Conservation (phyloP, 1,140 invertebrate species). For the Akabosia matsudoensis region DNA sequence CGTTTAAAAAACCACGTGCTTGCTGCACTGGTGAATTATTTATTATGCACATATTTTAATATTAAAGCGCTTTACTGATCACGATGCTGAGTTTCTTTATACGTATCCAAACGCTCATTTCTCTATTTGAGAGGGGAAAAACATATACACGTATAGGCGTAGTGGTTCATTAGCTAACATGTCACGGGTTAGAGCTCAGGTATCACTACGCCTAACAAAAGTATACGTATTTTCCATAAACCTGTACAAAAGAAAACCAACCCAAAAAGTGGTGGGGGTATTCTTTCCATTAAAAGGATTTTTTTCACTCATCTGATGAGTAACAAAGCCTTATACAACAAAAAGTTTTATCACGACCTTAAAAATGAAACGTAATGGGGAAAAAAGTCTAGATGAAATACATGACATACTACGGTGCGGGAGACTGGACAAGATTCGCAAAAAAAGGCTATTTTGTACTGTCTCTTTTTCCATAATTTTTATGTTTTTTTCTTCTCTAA, state of each 20-base stretch:
- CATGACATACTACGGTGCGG: conserved; percentile 3
- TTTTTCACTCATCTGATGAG: no score
- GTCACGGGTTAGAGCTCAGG: not conserved
- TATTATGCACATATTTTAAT: conserved; percentile 24
- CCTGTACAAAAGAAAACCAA: not conserved
- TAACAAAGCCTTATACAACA: not conserved
- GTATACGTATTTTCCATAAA: no score
- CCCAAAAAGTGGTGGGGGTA: no score
- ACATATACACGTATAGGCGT: not conserved
- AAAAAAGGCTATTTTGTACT: not conserved
- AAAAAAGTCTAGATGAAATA: conserved; percentile 17
- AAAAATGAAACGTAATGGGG: conserved; percentile 9
- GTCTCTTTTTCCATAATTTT: not conserved
- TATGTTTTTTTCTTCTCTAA: not conserved
- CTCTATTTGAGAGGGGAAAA: no score
- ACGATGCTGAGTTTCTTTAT: not conserved
- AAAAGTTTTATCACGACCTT: not conserved
- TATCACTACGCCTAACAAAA: not conserved
- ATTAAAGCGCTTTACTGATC: not conserved
- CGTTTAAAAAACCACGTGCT: conserved; percentile 3
- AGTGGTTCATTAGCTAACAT: conserved; percentile 12
- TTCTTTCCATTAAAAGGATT: not conserved
- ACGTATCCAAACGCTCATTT: not conserved
- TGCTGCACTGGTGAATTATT: not conserved
- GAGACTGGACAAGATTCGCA: conserved; percentile 1